phyloP scores from a whole-genome alignment of 2,797 vertebrate species.

The Ctenopoma multispine region DNA sequence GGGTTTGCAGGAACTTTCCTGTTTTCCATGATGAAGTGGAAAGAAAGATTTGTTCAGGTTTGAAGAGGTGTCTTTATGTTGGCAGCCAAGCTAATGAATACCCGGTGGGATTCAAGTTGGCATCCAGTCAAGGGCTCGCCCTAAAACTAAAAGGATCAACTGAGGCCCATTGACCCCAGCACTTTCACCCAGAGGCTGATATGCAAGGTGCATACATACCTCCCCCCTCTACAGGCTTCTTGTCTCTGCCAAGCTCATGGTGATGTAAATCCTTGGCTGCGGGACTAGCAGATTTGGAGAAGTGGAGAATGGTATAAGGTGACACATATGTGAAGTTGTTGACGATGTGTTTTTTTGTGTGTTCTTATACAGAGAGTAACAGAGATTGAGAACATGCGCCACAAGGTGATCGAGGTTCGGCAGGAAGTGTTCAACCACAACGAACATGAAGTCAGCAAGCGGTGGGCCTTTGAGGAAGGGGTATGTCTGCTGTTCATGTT shows the following conservation, averaged over 20 bases:
- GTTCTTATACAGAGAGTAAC: slow-evolving; percentile 91
- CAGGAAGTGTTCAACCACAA: slow-evolving; percentile 99
- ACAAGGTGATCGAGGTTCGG: slow-evolving; percentile 95
- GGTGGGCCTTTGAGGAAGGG: slow-evolving; percentile 98
- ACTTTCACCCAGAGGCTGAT: slow-evolving; percentile 79
- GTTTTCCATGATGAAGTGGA: slow-evolving; percentile 73
- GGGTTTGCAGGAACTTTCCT: slow-evolving; percentile 71
- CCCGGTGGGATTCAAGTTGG: slow-evolving; percentile 83
- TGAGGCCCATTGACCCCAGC: slow-evolving; percentile 77
- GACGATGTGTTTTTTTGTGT: slow-evolving; percentile 55
- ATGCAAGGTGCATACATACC: slow-evolving; percentile 82
- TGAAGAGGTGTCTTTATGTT: slow-evolving; percentile 87
- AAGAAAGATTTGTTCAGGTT: slow-evolving; percentile 75
- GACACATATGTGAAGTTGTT: slow-evolving; percentile 6
- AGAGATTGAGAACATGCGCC: slow-evolving; percentile 99
- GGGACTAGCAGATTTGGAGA: slow-evolving; percentile 83
- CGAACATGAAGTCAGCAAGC: slow-evolving; percentile 98
- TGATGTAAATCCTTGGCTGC: slow-evolving; percentile 86
- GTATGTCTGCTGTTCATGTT: slow-evolving; percentile 79
- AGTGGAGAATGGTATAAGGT: slow-evolving; percentile 71
- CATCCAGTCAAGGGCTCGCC: slow-evolving; percentile 81
- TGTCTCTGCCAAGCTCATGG: slow-evolving; percentile 82
- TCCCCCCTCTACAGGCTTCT: slow-evolving; percentile 80
- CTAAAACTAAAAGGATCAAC: slow-evolving; percentile 77
- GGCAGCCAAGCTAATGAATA: slow-evolving; percentile 84